Conservation (phyloP, 2,888 invertebrate species). For the Alitta virens region DNA sequence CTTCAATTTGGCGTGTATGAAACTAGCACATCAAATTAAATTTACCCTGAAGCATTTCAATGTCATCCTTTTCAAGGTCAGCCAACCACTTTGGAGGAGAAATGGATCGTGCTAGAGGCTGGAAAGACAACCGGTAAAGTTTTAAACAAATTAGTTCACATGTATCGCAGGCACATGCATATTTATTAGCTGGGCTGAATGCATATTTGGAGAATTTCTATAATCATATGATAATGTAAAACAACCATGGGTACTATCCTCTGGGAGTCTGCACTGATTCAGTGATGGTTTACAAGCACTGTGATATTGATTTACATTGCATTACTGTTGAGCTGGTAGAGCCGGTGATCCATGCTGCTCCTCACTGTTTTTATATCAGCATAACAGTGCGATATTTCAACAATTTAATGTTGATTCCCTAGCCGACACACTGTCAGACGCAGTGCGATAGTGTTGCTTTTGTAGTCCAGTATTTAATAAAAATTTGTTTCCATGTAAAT, state of each 20-base stretch:
- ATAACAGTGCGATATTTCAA: not conserved
- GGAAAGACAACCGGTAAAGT: constrained; percentile 2
- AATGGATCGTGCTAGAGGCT: constrained; percentile 19
- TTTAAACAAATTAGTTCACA: not conserved
- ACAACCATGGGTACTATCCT: not conserved
- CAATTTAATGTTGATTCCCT: not conserved
- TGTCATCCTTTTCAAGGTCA: constrained; percentile 57
- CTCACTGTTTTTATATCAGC: not conserved
- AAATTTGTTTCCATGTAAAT: no score
- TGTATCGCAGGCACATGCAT: no score
- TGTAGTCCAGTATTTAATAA: no score
- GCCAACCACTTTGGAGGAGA: constrained; percentile 49
- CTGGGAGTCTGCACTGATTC: no score
- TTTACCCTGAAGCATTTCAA: constrained; percentile 57
- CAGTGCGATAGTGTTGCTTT: no score
- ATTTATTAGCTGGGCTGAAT: not conserved
- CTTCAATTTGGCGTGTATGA: no score
- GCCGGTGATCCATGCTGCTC: no score
- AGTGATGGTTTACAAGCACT: not conserved
- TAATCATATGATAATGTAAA: not conserved
- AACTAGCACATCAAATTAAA: no score
- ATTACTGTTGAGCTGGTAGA: no score
- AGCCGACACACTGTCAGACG: no score
- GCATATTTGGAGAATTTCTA: not conserved
- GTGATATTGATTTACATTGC: not conserved